Evolutionary conservation across 2,113 vertebrate genomes (phyloP).

Genomic region (Sinocyclocheilus maitianheensis): DNA sequence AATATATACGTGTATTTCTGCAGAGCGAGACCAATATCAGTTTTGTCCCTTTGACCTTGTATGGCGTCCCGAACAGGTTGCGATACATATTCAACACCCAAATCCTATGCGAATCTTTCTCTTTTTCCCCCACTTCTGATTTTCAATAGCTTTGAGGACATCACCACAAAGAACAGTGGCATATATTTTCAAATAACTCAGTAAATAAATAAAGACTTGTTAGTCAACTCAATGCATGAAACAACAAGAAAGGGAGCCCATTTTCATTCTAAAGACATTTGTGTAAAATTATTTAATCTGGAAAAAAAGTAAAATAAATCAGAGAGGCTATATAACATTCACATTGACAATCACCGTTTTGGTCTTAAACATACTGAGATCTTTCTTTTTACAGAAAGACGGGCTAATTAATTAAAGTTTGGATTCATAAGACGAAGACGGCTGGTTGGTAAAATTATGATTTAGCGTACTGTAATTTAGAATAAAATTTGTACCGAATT

Average conservation of each 20-base stretch:
- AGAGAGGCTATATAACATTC: background rate
- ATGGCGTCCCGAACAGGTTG: conserved; percentile 8
- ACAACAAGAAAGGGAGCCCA: background rate
- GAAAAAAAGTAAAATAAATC: no score
- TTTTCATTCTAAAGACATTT: background rate
- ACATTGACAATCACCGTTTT: background rate
- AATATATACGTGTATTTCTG: background rate
- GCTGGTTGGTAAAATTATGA: background rate
- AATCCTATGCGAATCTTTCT: background rate
- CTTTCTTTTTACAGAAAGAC: background rate
- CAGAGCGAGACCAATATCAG: background rate
- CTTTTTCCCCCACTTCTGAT: background rate
- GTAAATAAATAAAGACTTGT: background rate
- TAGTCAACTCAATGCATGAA: background rate
- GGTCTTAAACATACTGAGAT: background rate
- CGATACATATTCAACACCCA: conserved; percentile 21
- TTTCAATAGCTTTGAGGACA: background rate
- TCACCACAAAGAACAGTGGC: background rate
- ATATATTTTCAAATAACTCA: background rate
- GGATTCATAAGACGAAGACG: background rate
- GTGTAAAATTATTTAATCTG: background rate
- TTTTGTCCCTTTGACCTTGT: background rate
- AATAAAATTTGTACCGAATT: background rate
- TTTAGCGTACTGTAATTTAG: background rate
- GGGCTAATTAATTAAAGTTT: background rate